Percentiles rank a stretch among this genome's conserved stretches.
These are phyloP conservation scores for Ostrea denselamellosa DNA, from an alignment of 1,140 invertebrate species.

Conservation along the genomic window DNA sequence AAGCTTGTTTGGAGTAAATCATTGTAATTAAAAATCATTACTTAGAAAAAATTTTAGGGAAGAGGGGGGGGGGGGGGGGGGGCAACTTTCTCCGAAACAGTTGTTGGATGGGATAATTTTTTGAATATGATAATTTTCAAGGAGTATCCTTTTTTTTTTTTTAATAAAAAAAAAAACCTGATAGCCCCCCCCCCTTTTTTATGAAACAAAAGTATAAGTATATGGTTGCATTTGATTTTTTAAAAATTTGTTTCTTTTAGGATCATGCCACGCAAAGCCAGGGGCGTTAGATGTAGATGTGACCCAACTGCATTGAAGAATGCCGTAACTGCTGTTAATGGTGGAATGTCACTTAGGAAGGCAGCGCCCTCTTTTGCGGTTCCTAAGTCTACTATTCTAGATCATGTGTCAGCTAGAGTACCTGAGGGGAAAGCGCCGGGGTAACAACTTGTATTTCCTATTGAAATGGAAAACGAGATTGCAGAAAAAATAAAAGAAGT, in stretches of 20 bases:
- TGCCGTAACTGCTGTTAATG: constrained; percentile 43
- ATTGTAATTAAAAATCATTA: background rate
- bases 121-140: too few species aligned
- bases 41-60: background rate
- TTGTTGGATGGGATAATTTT: too few species aligned
- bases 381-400: constrained; percentile 33
- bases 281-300: constrained; percentile 36
- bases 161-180: background rate
- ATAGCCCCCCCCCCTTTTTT: background rate
- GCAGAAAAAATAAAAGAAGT: constrained; percentile 47
- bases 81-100: too few species aligned
- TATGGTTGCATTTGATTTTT: too few species aligned
- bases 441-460: constrained; percentile 40
- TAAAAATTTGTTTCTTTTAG: too few species aligned
- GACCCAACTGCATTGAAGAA: constrained; percentile 7
- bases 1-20: too few species aligned
- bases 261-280: constrained; percentile 24
- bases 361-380: constrained; percentile 28
- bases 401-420: constrained; percentile 27
- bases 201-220: too few species aligned
- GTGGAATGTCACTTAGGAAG: constrained; percentile 14
- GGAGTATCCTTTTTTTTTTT: too few species aligned
- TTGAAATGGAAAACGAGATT: constrained; percentile 37
- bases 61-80: background rate
- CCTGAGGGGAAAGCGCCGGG: constrained; percentile 33